These are phyloP conservation scores for Pangasius larnaudii DNA, from an alignment of 2,797 vertebrate genomes.

Conservation along the genomic window DNA sequence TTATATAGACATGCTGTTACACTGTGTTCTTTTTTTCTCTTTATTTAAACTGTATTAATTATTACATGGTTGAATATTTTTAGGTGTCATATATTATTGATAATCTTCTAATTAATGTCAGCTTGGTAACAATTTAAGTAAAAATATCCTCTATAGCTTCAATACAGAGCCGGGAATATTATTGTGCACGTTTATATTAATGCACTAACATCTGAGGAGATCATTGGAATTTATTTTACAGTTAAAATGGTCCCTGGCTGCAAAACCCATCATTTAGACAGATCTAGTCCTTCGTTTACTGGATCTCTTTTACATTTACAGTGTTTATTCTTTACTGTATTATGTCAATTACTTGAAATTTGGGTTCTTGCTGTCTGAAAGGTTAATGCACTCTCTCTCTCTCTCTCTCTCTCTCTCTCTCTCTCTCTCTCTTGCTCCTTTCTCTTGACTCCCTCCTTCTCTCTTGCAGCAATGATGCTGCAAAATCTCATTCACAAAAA, in stretches of 20 bases:
- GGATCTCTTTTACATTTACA: neutral
- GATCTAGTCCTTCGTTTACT: neutral
- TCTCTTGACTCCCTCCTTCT: neutral
- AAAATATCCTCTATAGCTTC: neutral
- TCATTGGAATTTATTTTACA: neutral
- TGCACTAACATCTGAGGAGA: neutral
- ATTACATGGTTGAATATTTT: neutral
- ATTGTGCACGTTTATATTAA: neutral
- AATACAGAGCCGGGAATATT: neutral
- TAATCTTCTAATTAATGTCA: neutral
- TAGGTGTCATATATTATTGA: neutral
- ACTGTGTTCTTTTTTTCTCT: neutral
- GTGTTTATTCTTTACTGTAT: neutral
- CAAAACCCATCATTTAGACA: neutral
- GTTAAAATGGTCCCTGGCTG: neutral
- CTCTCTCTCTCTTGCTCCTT: neutral
- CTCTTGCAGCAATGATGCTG: slow-evolving; percentile 48
- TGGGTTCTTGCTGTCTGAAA: neutral
- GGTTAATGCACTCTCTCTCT: neutral
- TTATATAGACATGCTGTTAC: neutral
- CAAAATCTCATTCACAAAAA: slow-evolving; percentile 46
- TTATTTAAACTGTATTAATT: neutral
- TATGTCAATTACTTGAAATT: neutral
- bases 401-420: neutral
- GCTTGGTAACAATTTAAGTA: neutral